Evolutionary conservation across 1,140 invertebrate genomes (phyloP).

Genomic region (Penaeus vannamei): DNA sequence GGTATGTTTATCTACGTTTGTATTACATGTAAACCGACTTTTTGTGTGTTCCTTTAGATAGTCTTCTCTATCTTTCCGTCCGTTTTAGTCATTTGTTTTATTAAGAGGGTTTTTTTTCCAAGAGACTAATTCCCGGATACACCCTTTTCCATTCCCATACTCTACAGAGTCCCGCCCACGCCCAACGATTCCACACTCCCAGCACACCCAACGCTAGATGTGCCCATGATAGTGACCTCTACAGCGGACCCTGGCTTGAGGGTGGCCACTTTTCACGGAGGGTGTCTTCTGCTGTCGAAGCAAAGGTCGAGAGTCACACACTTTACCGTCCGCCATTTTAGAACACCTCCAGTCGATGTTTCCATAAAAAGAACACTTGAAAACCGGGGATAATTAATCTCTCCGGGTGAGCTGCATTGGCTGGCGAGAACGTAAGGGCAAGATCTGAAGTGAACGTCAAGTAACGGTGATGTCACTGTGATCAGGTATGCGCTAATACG

Average conservation of each 20-base stretch:
- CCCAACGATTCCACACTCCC: not conserved
- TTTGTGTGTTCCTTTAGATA: no score
- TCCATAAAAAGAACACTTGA: slow-evolving; percentile 39
- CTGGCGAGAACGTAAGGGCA: slow-evolving; percentile 8
- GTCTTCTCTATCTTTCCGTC: no score
- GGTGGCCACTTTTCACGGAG: not conserved
- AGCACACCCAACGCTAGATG: not conserved
- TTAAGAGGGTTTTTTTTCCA: no score
- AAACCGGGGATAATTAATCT: slow-evolving; percentile 55
- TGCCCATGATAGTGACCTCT: not conserved
- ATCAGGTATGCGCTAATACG: not conserved
- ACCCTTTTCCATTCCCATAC: not conserved
- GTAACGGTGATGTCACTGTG: not conserved
- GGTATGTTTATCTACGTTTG: no score
- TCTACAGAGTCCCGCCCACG: not conserved
- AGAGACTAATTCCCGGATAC: no score
- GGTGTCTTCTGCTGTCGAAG: not conserved
- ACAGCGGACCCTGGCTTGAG: not conserved
- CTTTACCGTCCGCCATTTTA: slow-evolving; percentile 42
- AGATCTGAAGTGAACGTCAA: no score
- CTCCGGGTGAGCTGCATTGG: slow-evolving; percentile 20
- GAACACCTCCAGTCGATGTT: slow-evolving; percentile 41
- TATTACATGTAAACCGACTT: no score
- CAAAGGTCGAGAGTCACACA: slow-evolving; percentile 22
- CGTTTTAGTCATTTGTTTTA: no score